phyloP scores from a whole-genome alignment of 2,888 invertebrate species.

The Monoplex corrugatus region DNA sequence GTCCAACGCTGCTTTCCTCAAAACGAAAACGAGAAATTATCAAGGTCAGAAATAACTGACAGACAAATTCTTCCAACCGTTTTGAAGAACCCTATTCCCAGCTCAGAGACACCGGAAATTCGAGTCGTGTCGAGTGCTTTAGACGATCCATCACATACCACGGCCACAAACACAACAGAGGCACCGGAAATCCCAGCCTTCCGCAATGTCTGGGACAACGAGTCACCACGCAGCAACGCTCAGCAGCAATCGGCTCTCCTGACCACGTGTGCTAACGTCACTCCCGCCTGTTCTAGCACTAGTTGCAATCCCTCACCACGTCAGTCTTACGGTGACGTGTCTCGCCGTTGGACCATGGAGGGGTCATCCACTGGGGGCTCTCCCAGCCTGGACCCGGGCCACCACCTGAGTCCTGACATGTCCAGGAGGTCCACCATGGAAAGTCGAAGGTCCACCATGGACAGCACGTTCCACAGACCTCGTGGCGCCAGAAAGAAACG shows the following conservation, averaged over 20 bases:
- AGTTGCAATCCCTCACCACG: neutral
- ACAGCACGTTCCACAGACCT: slow-evolving; percentile 2
- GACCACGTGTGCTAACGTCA: slow-evolving; percentile 16
- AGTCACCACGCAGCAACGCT: neutral
- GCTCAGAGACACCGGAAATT: neutral
- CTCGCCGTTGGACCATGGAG: neutral
- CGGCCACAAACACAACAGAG: neutral
- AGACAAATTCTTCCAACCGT: neutral
- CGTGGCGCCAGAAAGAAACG: slow-evolving; percentile 26
- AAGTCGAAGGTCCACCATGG: slow-evolving; percentile 7
- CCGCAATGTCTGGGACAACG: slow-evolving; percentile 2
- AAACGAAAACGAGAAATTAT: too few relatives aligned
- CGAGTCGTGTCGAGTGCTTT: neutral
- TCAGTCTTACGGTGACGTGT: slow-evolving; percentile 18
- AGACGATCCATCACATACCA: neutral
- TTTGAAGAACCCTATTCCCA: neutral
- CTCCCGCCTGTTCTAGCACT: neutral
- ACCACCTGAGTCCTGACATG: neutral
- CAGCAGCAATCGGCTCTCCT: neutral
- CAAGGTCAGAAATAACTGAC: neutral
- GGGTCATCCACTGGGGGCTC: neutral
- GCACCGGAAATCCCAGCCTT: neutral
- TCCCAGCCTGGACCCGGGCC: neutral
- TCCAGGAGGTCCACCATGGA: slow-evolving; percentile 22
- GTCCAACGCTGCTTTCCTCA: too few relatives aligned